These are phyloP conservation scores for Fulica atra DNA, from an alignment of 2,113 vertebrate genomes.

Conservation along the genomic window DNA sequence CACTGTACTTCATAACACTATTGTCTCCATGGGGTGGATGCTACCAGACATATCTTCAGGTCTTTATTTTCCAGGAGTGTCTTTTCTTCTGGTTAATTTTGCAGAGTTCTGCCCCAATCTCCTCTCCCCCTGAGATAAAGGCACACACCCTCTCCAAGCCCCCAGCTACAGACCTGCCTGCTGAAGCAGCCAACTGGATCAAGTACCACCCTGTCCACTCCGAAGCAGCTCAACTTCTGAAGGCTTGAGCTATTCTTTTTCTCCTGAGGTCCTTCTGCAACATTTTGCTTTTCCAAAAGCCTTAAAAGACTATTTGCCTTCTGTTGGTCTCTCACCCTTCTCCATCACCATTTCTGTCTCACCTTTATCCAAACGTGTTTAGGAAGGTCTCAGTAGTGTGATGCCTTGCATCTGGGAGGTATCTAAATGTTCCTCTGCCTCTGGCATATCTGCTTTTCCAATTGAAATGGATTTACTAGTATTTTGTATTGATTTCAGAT, in stretches of 20 bases:
- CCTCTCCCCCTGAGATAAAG: neutral
- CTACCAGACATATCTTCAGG: neutral
- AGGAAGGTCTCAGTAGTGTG: neutral
- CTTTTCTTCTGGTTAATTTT: neutral
- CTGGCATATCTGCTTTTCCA: neutral
- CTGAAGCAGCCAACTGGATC: neutral
- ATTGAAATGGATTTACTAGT: neutral
- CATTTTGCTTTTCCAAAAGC: neutral
- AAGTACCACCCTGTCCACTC: neutral
- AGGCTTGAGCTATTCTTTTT: neutral
- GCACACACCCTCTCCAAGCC: rapidly evolving
- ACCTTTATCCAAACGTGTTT: neutral
- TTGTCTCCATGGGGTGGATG: neutral
- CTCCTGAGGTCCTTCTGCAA: neutral
- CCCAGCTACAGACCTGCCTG: neutral
- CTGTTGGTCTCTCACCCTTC: neutral
- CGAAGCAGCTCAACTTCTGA: neutral
- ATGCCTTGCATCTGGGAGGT: neutral
- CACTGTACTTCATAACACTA: neutral
- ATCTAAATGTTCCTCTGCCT: neutral
- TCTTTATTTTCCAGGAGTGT: neutral
- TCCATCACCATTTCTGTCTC: neutral
- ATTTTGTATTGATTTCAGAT: neutral
- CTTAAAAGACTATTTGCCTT: neutral
- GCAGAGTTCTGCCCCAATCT: neutral